Conservation (phyloP, 2,888 invertebrate species). For the Gortyna flavago region DNA sequence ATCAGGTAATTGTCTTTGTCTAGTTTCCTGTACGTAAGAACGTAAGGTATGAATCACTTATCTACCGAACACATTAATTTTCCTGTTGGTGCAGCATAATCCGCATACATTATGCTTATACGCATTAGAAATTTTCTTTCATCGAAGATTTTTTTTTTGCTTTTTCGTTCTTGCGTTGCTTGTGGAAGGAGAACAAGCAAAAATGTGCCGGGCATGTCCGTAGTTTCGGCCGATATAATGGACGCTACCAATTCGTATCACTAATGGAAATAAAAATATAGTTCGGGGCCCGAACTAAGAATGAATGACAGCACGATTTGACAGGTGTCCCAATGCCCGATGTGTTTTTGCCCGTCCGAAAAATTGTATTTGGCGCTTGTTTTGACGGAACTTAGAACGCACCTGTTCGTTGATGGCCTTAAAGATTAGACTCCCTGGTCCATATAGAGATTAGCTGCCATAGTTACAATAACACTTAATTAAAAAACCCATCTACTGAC, state of each 20-base stretch:
- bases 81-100: neutral
- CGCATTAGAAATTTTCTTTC: neutral
- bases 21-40: neutral
- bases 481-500: neutral
- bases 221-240: too few species aligned
- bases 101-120: neutral
- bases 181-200: neutral
- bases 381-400: too few species aligned
- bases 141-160: neutral
- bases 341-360: too few species aligned
- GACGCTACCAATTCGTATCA: too few species aligned
- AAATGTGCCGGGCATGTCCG: neutral
- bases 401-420: too few species aligned
- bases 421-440: neutral
- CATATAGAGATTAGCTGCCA: neutral
- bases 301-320: too few species aligned
- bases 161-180: neutral
- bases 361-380: too few species aligned
- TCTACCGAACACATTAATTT: neutral
- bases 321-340: too few species aligned
- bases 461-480: neutral
- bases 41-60: neutral
- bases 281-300: too few species aligned
- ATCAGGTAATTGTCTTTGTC: neutral
- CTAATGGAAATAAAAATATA: too few species aligned